These are phyloP conservation scores for Phataginus tetradactyla DNA, from an alignment of 2,797 vertebrate species.

Conservation along the genomic window DNA sequence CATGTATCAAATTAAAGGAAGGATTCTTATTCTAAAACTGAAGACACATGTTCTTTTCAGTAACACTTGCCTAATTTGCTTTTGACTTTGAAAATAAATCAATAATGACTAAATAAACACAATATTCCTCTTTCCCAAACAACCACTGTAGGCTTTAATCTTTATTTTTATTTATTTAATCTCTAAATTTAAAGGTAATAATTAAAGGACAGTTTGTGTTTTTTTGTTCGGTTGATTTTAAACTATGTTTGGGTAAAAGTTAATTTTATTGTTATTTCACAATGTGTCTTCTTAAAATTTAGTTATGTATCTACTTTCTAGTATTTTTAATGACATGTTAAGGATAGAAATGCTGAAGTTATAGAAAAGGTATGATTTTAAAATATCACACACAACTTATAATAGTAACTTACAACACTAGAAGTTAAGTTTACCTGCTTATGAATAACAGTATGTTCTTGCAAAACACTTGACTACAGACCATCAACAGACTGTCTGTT, in stretches of 20 bases:
- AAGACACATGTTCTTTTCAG: not conserved
- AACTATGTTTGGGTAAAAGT: not conserved
- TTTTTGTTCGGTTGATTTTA: not conserved
- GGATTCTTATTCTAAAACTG: not conserved
- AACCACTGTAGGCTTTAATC: not conserved
- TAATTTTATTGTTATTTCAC: not conserved
- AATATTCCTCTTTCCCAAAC: not conserved
- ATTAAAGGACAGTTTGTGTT: not conserved
- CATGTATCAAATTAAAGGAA: not conserved
- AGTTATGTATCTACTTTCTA: not conserved
- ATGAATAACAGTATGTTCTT: not conserved
- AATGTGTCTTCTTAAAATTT: not conserved
- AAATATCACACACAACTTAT: not conserved
- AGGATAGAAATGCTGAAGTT: not conserved
- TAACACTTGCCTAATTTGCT: not conserved
- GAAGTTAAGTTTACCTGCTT: slow-evolving; percentile 39
- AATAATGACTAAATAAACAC: not conserved
- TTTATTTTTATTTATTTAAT: not conserved
- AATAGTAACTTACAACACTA: not conserved
- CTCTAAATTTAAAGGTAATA: not conserved
- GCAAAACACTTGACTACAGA: not conserved
- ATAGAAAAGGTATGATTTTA: not conserved
- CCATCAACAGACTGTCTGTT: not conserved
- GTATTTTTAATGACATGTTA: not conserved
- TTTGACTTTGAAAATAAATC: not conserved